phyloP scores from a whole-genome alignment of 2,888 invertebrate species.

The Pammene fasciana region DNA sequence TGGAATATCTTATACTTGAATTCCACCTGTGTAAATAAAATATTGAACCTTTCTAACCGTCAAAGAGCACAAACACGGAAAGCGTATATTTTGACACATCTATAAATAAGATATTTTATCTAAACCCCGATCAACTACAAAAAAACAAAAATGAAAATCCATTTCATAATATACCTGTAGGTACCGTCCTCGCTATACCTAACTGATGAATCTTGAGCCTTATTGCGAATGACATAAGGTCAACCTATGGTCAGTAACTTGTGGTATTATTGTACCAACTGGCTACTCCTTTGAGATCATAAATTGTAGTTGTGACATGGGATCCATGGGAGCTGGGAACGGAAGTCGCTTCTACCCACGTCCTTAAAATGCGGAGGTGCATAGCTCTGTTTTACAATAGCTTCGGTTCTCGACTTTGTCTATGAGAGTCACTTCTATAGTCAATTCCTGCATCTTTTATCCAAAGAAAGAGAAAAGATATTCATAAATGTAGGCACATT shows the following conservation, averaged over 20 bases:
- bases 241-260: background rate
- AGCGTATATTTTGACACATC: background rate
- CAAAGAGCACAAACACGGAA: background rate
- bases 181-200: background rate
- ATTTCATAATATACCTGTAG: constrained; percentile 4
- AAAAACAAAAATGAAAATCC: constrained; percentile 2
- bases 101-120: constrained; percentile 21
- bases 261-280: background rate
- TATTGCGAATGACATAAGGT: background rate
- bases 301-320: constrained; percentile 18
- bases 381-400: too few relatives aligned
- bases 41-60: background rate
- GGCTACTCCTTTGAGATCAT: constrained; percentile 11
- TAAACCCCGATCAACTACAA: background rate
- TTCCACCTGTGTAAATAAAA: background rate
- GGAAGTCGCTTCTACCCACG: constrained; percentile 24
- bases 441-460: too few relatives aligned
- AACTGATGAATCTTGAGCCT: background rate
- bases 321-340: background rate
- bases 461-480: too few relatives aligned
- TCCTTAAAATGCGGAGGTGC: background rate
- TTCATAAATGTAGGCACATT: too few relatives aligned
- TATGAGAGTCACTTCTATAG: too few relatives aligned
- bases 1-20: too few relatives aligned
- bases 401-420: too few relatives aligned